These are phyloP conservation scores for Meghimatium bilineatum DNA, from an alignment of 2,888 invertebrate genomes.

Conservation along the genomic window DNA sequence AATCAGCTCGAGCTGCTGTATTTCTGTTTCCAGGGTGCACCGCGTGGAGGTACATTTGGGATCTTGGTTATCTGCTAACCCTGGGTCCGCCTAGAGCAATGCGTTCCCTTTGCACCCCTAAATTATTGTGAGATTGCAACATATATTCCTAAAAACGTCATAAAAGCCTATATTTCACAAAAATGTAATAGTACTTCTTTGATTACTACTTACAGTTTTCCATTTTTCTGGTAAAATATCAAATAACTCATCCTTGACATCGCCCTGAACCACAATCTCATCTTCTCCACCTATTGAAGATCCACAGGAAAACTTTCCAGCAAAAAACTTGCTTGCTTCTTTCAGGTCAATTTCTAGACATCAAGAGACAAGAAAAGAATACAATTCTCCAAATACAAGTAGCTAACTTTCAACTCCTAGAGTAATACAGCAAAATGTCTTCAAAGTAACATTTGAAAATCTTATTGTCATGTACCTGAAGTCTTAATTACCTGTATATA, in stretches of 20 bases:
- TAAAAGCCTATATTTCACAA: not conserved
- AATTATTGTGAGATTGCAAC: no score
- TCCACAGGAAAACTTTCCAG: constrained; percentile 98
- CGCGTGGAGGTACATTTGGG: no score
- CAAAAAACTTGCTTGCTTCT: constrained; percentile 97
- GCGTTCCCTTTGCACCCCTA: no score
- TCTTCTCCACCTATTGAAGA: constrained; percentile 98
- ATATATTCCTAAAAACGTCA: no score
- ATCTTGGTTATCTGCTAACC: no score
- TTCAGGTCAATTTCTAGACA: constrained; percentile 94
- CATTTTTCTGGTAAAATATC: constrained; percentile 99
- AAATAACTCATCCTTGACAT: constrained; percentile 98
- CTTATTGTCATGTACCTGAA: no score
- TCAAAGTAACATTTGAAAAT: not conserved
- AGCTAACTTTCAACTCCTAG: not conserved
- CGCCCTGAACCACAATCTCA: constrained; percentile 99
- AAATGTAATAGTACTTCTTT: not conserved
- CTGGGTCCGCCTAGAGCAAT: no score
- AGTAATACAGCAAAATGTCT: not conserved
- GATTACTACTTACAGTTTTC: constrained; percentile 85
- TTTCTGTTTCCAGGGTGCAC: no score
- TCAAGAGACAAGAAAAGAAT: not conserved
- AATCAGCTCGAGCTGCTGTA: no score
- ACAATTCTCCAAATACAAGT: not conserved
- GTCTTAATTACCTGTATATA: no score